Conservation (phyloP, 1,140 invertebrate genomes). For the Lepidurus arcticus region DNA sequence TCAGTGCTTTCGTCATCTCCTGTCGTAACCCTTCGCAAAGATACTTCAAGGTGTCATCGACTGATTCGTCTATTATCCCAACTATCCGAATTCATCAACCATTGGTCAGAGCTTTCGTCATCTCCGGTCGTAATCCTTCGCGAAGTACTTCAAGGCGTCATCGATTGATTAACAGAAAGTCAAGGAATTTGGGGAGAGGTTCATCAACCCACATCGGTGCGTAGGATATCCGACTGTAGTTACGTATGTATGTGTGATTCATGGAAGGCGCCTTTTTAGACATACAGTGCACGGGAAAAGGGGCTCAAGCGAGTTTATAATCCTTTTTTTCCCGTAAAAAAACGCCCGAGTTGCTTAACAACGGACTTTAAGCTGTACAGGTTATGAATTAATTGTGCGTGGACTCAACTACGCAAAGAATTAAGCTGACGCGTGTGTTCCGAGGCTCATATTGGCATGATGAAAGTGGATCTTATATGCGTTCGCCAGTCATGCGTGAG, state of each 20-base stretch:
- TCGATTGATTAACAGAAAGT: not conserved
- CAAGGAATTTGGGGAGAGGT: not conserved
- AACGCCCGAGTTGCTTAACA: too few relatives aligned
- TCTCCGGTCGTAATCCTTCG: too few relatives aligned
- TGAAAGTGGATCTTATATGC: not conserved
- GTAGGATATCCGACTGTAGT: not conserved
- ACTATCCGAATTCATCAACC: too few relatives aligned
- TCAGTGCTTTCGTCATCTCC: too few relatives aligned
- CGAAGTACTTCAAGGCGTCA: too few relatives aligned
- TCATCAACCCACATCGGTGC: not conserved
- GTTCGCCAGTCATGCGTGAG: not conserved
- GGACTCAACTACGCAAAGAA: not conserved
- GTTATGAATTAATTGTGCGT: constrained; percentile 13
- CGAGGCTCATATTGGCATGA: not conserved
- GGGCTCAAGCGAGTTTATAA: not conserved
- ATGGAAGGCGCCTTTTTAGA: not conserved
- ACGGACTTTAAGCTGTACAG: not conserved
- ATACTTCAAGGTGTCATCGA: too few relatives aligned
- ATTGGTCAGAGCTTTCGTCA: too few relatives aligned
- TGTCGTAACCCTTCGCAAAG: too few relatives aligned
- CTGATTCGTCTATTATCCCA: too few relatives aligned
- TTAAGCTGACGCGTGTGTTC: not conserved
- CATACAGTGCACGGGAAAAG: not conserved
- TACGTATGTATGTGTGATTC: not conserved
- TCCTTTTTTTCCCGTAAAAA: not conserved